These are phyloP conservation scores for Mamestra brassicae DNA, from an alignment of 2,888 invertebrate species.

Conservation along the genomic window DNA sequence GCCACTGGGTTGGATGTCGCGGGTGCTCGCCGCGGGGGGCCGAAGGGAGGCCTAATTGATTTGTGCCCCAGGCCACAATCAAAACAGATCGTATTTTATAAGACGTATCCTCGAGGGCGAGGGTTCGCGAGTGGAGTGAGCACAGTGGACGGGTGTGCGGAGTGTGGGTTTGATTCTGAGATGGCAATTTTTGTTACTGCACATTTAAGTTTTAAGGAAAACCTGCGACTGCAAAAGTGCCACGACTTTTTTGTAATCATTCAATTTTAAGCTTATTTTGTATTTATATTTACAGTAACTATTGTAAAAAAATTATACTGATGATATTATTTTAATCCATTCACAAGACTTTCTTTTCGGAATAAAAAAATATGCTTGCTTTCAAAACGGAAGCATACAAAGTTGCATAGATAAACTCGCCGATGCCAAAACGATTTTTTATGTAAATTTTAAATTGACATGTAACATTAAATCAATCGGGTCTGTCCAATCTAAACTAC, in stretches of 20 bases:
- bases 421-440: constrained; percentile 24
- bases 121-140: constrained; percentile 73
- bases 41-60: constrained; percentile 89
- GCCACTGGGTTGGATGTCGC: constrained; percentile 90
- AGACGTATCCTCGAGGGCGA: constrained; percentile 88
- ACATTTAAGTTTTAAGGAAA: not conserved
- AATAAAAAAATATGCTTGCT: constrained; percentile 7
- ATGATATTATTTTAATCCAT: not conserved
- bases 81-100: constrained; percentile 92
- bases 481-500: constrained; percentile 33
- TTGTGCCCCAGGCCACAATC: constrained; percentile 91
- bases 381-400: constrained; percentile 23
- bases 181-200: not conserved
- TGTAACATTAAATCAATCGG: constrained; percentile 56
- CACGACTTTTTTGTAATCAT: no score
- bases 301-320: no score
- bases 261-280: no score
- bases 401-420: constrained; percentile 19
- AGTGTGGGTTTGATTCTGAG: constrained; percentile 76
- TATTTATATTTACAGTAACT: not conserved
- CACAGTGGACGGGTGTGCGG: constrained; percentile 40
- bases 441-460: constrained; percentile 52
- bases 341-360: not conserved
- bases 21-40: constrained; percentile 82
- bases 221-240: not conserved